Conservation (phyloP, 2,113 vertebrate genomes). For the Formicarius rufipectus region DNA sequence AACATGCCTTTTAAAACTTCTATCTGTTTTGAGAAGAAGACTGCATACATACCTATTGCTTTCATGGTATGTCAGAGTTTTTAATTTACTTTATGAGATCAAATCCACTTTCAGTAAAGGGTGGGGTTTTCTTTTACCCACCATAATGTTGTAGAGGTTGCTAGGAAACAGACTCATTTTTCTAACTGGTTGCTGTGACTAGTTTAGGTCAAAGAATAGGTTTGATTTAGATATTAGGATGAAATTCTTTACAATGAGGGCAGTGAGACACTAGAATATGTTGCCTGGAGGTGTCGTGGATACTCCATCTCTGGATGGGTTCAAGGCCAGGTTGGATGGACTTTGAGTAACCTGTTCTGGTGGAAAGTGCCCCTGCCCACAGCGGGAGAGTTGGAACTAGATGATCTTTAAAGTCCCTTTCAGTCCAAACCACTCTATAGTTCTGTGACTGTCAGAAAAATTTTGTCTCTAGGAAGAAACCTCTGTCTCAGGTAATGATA, state of each 20-base stretch:
- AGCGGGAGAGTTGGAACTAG: background rate
- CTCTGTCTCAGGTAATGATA: background rate
- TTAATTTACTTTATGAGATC: background rate
- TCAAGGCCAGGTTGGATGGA: background rate
- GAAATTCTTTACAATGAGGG: background rate
- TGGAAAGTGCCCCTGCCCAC: background rate
- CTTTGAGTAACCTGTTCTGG: background rate
- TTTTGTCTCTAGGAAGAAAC: background rate
- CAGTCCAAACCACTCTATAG: background rate
- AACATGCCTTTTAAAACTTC: background rate
- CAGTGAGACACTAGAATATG: background rate
- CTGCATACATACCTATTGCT: accelerated
- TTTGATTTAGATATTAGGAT: background rate
- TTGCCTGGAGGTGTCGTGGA: background rate
- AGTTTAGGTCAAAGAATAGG: background rate
- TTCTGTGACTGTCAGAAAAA: background rate
- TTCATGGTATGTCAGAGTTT: background rate
- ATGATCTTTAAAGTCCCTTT: background rate
- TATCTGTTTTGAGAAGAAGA: background rate
- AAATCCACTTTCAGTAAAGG: background rate
- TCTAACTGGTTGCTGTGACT: background rate
- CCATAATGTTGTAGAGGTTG: background rate
- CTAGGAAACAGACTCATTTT: background rate
- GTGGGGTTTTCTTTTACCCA: background rate
- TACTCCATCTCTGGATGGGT: background rate